These are phyloP conservation scores for Halcyon badia DNA, from an alignment of 2,797 vertebrate genomes.

Conservation along the genomic window DNA sequence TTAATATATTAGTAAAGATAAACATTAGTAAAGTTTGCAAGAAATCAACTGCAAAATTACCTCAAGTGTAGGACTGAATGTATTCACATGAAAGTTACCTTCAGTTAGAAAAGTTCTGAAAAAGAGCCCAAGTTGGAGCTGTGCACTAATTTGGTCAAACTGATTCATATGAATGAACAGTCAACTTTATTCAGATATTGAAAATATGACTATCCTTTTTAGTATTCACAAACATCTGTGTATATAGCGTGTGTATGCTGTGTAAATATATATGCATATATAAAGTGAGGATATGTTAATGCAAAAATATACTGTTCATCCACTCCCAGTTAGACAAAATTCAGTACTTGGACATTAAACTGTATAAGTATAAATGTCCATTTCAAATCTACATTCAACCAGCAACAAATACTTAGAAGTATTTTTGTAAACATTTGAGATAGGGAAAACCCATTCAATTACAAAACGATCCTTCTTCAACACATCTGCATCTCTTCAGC, in stretches of 20 bases:
- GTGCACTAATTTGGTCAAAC: conserved; percentile 78
- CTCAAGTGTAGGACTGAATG: conserved; percentile 62
- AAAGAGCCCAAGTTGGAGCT: conserved; percentile 76
- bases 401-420: conserved; percentile 81
- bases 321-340: conserved; percentile 73
- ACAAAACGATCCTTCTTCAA: conserved; percentile 61
- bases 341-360: conserved; percentile 70
- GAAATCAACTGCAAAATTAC: conserved; percentile 77
- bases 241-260: conserved; percentile 45
- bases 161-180: conserved; percentile 72
- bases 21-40: conserved; percentile 77
- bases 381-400: conserved; percentile 81
- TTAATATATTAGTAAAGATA: conserved; percentile 78
- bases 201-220: conserved; percentile 81
- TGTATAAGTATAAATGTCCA: conserved; percentile 71
- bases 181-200: conserved; percentile 76
- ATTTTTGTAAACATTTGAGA: conserved; percentile 82
- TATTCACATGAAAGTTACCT: conserved; percentile 68
- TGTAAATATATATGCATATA: conserved; percentile 76
- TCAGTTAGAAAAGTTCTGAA: conserved; percentile 81
- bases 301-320: conserved; percentile 81
- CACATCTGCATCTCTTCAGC: conserved; percentile 64
- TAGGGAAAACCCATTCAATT: conserved; percentile 66
- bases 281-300: conserved; percentile 80
- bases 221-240: conserved; percentile 79